These are phyloP conservation scores for Cladopsammia gracilis DNA, from an alignment of 64 coral and sea anemone species.

Conservation along the genomic window DNA sequence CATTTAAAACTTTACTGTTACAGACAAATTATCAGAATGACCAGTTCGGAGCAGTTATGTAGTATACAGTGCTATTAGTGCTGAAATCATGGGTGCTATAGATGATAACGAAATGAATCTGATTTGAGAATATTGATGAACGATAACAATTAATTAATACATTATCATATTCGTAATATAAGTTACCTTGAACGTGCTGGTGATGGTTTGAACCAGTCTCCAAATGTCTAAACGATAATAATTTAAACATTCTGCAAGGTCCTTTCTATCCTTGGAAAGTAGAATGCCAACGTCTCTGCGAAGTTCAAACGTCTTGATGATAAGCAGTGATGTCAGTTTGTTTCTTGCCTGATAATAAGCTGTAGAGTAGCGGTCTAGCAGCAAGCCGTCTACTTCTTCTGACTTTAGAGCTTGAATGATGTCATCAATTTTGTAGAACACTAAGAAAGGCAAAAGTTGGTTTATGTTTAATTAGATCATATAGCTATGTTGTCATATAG, in stretches of 20 bases:
- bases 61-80: too few relatives aligned
- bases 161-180: too few relatives aligned
- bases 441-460: background rate
- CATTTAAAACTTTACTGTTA: too few relatives aligned
- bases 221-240: background rate
- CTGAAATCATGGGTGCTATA: too few relatives aligned
- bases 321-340: constrained; percentile 25
- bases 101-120: too few relatives aligned
- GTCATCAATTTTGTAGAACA: background rate
- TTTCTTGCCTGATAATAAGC: background rate
- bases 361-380: constrained; percentile 11
- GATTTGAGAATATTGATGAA: too few relatives aligned
- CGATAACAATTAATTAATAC: too few relatives aligned
- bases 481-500: background rate
- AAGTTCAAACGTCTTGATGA: constrained; percentile 3
- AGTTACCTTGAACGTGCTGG: background rate
- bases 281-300: constrained; percentile 14
- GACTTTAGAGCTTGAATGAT: background rate
- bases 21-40: too few relatives aligned
- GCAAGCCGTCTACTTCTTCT: background rate
- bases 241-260: background rate
- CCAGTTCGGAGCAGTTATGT: too few relatives aligned
- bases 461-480: too few relatives aligned
- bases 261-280: background rate
- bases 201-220: constrained; percentile 2